These are phyloP conservation scores for Dusona sp. DNA, from an alignment of 2,888 invertebrate genomes.

Conservation along the genomic window DNA sequence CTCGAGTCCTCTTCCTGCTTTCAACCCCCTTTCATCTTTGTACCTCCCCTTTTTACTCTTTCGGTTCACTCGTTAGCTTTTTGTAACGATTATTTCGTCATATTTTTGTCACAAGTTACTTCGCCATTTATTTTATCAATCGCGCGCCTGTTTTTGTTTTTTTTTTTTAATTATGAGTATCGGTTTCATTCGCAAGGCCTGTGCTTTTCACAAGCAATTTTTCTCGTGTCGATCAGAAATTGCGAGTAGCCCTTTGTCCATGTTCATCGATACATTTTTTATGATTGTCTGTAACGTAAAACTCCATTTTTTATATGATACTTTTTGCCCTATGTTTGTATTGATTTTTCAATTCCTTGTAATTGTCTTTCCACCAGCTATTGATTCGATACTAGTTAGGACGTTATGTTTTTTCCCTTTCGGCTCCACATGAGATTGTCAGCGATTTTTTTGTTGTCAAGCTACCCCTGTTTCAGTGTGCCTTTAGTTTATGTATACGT, in stretches of 20 bases:
- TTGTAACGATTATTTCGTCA: constrained; percentile 4
- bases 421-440: background rate
- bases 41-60: background rate
- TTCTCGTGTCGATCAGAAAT: background rate
- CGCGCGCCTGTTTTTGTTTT: background rate
- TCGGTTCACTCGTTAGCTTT: constrained; percentile 2
- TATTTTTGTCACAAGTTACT: background rate
- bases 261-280: background rate
- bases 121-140: background rate
- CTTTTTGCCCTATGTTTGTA: too few species aligned
- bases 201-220: background rate
- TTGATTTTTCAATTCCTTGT: too few species aligned
- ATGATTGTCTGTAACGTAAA: background rate
- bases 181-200: background rate
- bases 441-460: background rate
- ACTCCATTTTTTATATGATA: background rate
- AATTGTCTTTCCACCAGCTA: background rate
- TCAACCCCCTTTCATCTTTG: background rate
- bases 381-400: background rate
- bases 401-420: background rate
- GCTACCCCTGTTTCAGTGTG: constrained; percentile 1
- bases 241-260: background rate
- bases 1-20: constrained; percentile 9
- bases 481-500: constrained; percentile 65
- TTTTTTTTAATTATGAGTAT: background rate